Conservation (phyloP, 2,113 vertebrate genomes). For the Lichenostomus cassidix region DNA sequence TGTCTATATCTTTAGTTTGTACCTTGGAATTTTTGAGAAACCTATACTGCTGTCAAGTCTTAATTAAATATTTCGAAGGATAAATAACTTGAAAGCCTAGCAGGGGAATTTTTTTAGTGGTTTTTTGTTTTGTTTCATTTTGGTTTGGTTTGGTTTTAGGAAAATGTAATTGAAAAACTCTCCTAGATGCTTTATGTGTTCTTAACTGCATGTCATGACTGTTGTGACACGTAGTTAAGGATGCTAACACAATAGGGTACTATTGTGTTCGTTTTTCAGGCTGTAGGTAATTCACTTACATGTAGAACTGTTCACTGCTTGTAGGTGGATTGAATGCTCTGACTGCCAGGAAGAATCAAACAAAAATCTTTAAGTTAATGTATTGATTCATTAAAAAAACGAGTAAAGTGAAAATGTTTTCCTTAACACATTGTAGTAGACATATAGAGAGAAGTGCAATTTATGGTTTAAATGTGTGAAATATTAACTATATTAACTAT, state of each 20-base stretch:
- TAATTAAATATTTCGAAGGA: not conserved
- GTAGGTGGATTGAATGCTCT: not conserved
- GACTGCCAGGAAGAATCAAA: not conserved
- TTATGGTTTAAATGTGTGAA: not conserved
- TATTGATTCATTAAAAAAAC: not conserved
- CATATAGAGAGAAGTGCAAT: not conserved
- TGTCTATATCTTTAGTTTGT: not conserved
- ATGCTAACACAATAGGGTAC: too few species aligned
- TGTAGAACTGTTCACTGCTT: not conserved
- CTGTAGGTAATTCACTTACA: not conserved
- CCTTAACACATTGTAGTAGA: not conserved
- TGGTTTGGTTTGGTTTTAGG: not conserved
- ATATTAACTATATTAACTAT: not conserved
- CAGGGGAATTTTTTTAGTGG: accelerated
- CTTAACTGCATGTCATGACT: not conserved
- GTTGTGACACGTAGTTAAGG: too few species aligned
- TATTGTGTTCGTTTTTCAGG: not conserved
- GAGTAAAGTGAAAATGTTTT: not conserved
- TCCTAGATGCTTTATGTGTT: not conserved
- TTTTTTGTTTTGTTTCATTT: not conserved
- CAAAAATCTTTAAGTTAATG: not conserved
- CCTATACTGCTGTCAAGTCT: not conserved
- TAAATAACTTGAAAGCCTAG: not conserved
- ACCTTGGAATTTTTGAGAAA: not conserved
- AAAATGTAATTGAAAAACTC: not conserved